Evolutionary conservation across 2,888 invertebrate genomes (phyloP), one percentile per base, ranked within the genome.

Genomic region (Acrobasis consociella): DNA sequence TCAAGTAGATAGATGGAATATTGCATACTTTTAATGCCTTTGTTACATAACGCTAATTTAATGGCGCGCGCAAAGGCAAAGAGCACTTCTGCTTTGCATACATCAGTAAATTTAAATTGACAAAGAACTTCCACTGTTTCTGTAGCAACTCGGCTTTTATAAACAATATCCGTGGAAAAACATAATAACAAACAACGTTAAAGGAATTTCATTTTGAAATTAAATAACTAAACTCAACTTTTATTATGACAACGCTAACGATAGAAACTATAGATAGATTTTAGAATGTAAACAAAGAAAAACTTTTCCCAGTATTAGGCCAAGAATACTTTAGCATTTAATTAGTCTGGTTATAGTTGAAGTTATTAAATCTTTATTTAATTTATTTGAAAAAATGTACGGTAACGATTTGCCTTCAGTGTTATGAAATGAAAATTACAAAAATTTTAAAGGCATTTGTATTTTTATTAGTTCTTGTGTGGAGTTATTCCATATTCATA

Each of bases 21-120:
- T 79, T 78, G 75, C 73, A 78, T 74, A 67, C 72, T 72, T 76
- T 74, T 70, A 71, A 72, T 73, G 71, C 75, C 75, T 76, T 74
- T 76, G 78, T 77, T 71, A 74, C 67, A 72, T 76, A 62, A 67
- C 65, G 67, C 69, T 80, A 79, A 80, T 75, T 76, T 76, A 69
- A 79, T 76, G 72, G 64, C 61, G 65, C 68, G 72, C 67, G 72
- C 74, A 77, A 75, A 76, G 74, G 67, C 67, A 70, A 73, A 72
- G 67, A 70, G 67, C 69, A 72, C 72, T 70, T 73, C 71, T 71
- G 67, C 68, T 72, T 71, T 71, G 68, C 69, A 65, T 64, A 55
- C 65, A 72, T 67, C 69, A 67, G 71, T 66, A 71, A 58, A 67
- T 15, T 53, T 42, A 56, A 60, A 60, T 56, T 60, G 63, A 60